phyloP scores from a whole-genome alignment of 2,888 invertebrate genomes.

The Calameuta idolon region DNA sequence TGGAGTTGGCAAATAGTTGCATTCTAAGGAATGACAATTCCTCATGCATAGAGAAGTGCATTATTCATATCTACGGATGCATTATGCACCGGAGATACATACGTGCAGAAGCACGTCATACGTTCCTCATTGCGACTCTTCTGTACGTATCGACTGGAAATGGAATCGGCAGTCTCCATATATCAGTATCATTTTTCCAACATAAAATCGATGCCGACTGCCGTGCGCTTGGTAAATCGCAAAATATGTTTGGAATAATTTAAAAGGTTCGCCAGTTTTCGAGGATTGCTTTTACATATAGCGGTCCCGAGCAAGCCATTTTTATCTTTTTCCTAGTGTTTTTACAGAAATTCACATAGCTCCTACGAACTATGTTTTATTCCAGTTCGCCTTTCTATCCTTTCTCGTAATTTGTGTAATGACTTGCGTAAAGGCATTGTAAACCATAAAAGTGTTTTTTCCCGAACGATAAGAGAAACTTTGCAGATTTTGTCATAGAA shows the following conservation, averaged over 20 bases:
- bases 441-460: neutral
- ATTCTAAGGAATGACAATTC: neutral
- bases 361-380: neutral
- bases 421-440: neutral
- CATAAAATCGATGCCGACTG: constrained; percentile 43
- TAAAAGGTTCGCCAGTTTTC: constrained; percentile 17
- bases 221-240: constrained; percentile 32
- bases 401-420: neutral
- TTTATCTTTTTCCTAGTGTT: neutral
- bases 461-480: neutral
- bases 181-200: constrained; percentile 46
- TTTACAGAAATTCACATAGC: neutral
- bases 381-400: neutral
- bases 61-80: neutral
- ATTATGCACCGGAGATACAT: neutral
- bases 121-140: neutral
- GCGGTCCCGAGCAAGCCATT: neutral
- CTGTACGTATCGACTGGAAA: neutral
- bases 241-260: constrained; percentile 48
- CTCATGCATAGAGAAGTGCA: neutral
- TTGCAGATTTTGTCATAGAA: neutral
- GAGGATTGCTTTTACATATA: neutral
- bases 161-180: constrained; percentile 20
- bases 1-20: neutral
- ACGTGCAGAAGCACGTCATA: neutral